A percentile compares a stretch with the other conserved stretches of the same genome.
Evolutionary conservation across 2,888 invertebrate species (phyloP).

Genomic region (Lomographa bimaculata): DNA sequence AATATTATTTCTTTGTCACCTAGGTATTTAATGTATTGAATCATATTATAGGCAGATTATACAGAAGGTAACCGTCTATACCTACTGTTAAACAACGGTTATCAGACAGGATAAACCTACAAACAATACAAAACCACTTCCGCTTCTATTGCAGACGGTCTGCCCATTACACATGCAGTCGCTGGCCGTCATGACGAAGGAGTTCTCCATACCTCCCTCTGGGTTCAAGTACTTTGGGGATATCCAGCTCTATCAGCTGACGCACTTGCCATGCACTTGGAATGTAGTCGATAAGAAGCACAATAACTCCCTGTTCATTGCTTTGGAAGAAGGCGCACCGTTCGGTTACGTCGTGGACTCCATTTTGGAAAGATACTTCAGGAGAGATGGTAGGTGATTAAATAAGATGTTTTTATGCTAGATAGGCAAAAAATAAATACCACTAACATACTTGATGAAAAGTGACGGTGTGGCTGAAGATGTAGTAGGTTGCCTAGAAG

Average conservation of each 20-base stretch:
- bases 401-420: too few relatives aligned
- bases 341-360: conserved; percentile 70
- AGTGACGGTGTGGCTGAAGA: too few relatives aligned
- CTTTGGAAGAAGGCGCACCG: conserved; percentile 53
- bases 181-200: conserved; percentile 70
- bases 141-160: conserved; percentile 68
- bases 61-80: too few relatives aligned
- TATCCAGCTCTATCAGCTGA: conserved; percentile 71
- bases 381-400: conserved; percentile 84
- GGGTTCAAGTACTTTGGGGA: conserved; percentile 70
- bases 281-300: conserved; percentile 78
- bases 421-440: too few relatives aligned
- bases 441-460: too few relatives aligned
- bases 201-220: conserved; percentile 61
- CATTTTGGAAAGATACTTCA: conserved; percentile 81
- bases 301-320: conserved; percentile 80
- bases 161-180: conserved; percentile 84
- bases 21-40: too few relatives aligned
- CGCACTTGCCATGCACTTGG: conserved; percentile 72
- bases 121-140: too few relatives aligned
- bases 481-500: too few relatives aligned
- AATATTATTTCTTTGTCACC: too few relatives aligned
- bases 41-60: too few relatives aligned
- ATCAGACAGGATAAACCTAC: too few relatives aligned
- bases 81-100: too few relatives aligned